Percentiles rank a stretch among this genome's conserved stretches.
Conservation (phyloP, 2,797 vertebrate species). For the Rhinophrynus dorsalis region DNA sequence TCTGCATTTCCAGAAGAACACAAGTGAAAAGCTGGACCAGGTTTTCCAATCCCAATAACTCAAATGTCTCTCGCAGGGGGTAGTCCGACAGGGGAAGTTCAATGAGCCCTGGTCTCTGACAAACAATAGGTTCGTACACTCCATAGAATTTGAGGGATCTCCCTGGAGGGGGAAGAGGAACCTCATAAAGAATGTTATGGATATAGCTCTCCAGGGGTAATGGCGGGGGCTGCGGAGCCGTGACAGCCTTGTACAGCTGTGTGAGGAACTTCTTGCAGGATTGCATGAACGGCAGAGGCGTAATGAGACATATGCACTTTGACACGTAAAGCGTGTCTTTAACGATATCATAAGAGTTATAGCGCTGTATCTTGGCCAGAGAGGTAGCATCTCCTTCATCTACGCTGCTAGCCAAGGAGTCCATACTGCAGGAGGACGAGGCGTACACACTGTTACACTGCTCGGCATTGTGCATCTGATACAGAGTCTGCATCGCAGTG, state of each 20-base stretch:
- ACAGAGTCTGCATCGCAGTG: constrained; percentile 93
- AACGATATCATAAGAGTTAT: constrained; percentile 79
- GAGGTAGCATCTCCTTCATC: constrained; percentile 81
- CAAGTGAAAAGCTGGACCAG: constrained; percentile 93
- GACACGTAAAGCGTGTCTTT: constrained; percentile 91
- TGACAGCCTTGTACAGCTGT: constrained; percentile 88
- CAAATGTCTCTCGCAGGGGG: constrained; percentile 85
- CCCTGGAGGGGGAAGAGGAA: constrained; percentile 89
- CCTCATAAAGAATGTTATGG: constrained; percentile 94
- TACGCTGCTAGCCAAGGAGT: constrained; percentile 88
- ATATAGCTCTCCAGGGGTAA: constrained; percentile 96
- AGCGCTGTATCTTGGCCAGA: constrained; percentile 68
- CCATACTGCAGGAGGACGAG: constrained; percentile 91
- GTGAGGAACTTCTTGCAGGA: constrained; percentile 89
- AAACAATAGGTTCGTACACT: constrained; percentile 90
- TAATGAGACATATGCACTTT: constrained; percentile 92
- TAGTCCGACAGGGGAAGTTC: constrained; percentile 92
- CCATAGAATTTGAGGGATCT: constrained; percentile 92
- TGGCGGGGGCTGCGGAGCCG: constrained; percentile 83
- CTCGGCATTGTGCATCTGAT: constrained; percentile 95
- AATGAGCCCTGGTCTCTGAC: constrained; percentile 85
- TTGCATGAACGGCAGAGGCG: constrained; percentile 93
- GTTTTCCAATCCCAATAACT: constrained; percentile 90
- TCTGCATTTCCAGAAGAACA: constrained; percentile 92
- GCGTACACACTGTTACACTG: constrained; percentile 75